phyloP scores from a whole-genome alignment of 1,140 invertebrate genomes.

The Heliconius congener region DNA sequence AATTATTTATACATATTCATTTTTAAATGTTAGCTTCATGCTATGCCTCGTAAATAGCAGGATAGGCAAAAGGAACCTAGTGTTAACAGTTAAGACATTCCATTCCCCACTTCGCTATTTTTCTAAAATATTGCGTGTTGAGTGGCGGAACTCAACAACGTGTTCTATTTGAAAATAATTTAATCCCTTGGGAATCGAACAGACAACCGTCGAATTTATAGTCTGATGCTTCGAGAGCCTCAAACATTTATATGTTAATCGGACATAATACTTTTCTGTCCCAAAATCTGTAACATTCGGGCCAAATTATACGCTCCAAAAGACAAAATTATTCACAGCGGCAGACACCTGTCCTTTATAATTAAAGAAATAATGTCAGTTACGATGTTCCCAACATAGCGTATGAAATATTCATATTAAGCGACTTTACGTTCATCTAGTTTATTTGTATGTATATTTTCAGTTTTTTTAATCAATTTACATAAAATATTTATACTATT shows the following conservation, averaged over 20 bases:
- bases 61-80: too few relatives aligned
- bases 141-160: too few relatives aligned
- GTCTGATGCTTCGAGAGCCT: too few relatives aligned
- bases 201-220: too few relatives aligned
- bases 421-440: neutral
- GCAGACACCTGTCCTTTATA: slow-evolving; percentile 7
- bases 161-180: too few relatives aligned
- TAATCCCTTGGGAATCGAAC: too few relatives aligned
- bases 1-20: too few relatives aligned
- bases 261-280: neutral
- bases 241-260: neutral
- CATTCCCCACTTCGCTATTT: too few relatives aligned
- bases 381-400: neutral
- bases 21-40: too few relatives aligned
- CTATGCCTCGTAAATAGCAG: too few relatives aligned
- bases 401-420: neutral
- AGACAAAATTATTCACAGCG: slow-evolving; percentile 5
- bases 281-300: neutral
- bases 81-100: too few relatives aligned
- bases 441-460: neutral
- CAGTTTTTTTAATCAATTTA: neutral
- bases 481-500: neutral
- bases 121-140: too few relatives aligned
- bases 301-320: neutral
- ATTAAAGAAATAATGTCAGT: slow-evolving; percentile 12